phyloP scores from a whole-genome alignment of 1,140 invertebrate genomes.

The Tribolium madens region DNA sequence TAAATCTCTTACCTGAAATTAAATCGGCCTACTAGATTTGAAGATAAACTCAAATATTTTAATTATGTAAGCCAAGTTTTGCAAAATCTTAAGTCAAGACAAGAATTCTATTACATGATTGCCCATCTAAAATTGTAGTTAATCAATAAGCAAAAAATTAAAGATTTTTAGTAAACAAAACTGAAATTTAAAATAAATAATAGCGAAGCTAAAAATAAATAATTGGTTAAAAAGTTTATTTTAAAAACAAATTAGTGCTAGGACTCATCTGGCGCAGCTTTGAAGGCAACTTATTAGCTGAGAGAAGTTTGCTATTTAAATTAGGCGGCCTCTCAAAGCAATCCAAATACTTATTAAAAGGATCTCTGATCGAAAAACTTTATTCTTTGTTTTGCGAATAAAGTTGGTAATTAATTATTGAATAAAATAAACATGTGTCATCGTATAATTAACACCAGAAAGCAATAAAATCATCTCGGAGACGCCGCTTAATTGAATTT shows the following conservation, averaged over 20 bases:
- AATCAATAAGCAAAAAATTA: no score
- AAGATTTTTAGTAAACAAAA: no score
- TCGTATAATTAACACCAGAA: background rate
- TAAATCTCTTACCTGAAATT: no score
- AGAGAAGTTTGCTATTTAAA: slow-evolving; percentile 44
- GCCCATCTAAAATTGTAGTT: no score
- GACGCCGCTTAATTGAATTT: slow-evolving; percentile 25
- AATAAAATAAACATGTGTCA: slow-evolving; percentile 1
- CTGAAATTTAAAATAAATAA: no score
- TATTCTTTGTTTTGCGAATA: slow-evolving; percentile 1
- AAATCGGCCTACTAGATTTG: no score
- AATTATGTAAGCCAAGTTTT: no score
- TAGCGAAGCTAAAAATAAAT: no score
- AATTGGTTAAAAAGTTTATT: slow-evolving; percentile 21
- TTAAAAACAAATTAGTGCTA: slow-evolving; percentile 41
- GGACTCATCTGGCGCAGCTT: slow-evolving; percentile 13
- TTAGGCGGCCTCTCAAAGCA: slow-evolving; percentile 39
- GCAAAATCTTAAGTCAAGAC: no score
- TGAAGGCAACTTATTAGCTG: slow-evolving; percentile 40
- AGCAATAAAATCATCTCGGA: slow-evolving; percentile 14
- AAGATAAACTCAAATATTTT: no score
- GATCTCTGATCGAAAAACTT: slow-evolving; percentile 32
- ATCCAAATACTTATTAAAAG: slow-evolving; percentile 41
- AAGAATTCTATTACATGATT: no score
- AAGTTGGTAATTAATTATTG: background rate